phyloP scores from a whole-genome alignment of 2,113 vertebrate species.

The Scopus umbretta region DNA sequence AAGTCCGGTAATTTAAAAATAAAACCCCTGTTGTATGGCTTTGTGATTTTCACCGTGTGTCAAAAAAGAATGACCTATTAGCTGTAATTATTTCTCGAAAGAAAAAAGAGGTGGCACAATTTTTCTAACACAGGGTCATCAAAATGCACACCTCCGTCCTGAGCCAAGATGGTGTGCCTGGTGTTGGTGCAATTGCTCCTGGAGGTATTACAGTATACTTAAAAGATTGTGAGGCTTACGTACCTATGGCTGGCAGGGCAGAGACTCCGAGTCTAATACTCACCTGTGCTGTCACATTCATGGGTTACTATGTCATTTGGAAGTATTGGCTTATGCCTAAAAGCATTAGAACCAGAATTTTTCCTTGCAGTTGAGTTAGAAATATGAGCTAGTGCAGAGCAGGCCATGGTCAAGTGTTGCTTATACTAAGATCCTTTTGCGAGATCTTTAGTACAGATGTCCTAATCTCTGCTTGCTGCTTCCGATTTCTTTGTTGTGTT shows the following conservation, averaged over 20 bases:
- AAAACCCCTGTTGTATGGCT: neutral
- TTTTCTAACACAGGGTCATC: neutral
- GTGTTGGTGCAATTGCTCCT: neutral
- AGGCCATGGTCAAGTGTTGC: neutral
- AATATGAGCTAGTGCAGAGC: neutral
- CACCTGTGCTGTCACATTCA: neutral
- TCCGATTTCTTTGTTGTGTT: neutral
- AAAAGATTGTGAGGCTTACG: neutral
- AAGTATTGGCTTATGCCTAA: neutral
- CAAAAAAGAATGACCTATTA: neutral
- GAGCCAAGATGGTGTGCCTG: neutral
- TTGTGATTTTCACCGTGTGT: neutral
- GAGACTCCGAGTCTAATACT: neutral
- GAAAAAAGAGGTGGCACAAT: neutral
- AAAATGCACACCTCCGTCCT: neutral
- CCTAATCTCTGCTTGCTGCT: neutral
- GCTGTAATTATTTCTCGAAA: neutral
- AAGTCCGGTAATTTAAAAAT: neutral
- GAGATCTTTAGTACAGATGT: neutral
- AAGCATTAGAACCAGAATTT: neutral
- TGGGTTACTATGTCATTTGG: neutral
- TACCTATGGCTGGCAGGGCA: neutral
- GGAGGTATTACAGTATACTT: rapidly evolving
- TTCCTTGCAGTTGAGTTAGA: neutral
- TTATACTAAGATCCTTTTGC: neutral